Conservation (phyloP, 2,797 vertebrate species). For the Eutrigla gurnardus region DNA sequence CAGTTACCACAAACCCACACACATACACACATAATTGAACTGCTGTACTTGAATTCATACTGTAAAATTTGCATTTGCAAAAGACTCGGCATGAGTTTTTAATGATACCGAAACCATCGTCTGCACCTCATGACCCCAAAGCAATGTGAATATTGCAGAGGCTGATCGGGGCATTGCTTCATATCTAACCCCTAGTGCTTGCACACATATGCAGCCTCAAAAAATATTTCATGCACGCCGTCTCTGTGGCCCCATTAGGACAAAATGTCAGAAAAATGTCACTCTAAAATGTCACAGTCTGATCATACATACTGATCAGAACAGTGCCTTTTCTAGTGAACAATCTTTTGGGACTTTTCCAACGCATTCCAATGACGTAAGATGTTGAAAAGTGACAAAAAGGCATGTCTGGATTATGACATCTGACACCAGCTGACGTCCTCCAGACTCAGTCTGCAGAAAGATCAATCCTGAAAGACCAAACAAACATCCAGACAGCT, state of each 20-base stretch:
- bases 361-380: conserved; percentile 29
- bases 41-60: conserved; percentile 34
- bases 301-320: conserved; percentile 74
- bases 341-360: conserved; percentile 25
- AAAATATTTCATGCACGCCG: conserved; percentile 50
- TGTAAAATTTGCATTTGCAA: conserved; percentile 33
- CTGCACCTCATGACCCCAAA: conserved; percentile 20
- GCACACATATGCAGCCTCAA: conserved; percentile 1
- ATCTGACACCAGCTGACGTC: conserved; percentile 15
- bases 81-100: conserved; percentile 27
- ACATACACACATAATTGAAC: conserved; percentile 55
- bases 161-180: conserved; percentile 10
- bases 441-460: not conserved
- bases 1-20: conserved; percentile 69
- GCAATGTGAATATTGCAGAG: conserved; percentile 27
- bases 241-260: conserved; percentile 66
- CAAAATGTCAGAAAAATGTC: conserved; percentile 80
- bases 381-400: conserved; percentile 20
- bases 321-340: conserved; percentile 3
- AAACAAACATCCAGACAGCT: not conserved
- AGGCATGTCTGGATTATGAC: conserved; percentile 19
- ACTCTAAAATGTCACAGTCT: conserved; percentile 73
- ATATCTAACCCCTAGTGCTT: not conserved
- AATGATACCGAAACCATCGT: conserved; percentile 21
- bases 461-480: not conserved